Evolutionary conservation across 2,113 vertebrate genomes (phyloP), one percentile per base, ranked within the genome.

Genomic region (Scytalopus superciliaris): DNA sequence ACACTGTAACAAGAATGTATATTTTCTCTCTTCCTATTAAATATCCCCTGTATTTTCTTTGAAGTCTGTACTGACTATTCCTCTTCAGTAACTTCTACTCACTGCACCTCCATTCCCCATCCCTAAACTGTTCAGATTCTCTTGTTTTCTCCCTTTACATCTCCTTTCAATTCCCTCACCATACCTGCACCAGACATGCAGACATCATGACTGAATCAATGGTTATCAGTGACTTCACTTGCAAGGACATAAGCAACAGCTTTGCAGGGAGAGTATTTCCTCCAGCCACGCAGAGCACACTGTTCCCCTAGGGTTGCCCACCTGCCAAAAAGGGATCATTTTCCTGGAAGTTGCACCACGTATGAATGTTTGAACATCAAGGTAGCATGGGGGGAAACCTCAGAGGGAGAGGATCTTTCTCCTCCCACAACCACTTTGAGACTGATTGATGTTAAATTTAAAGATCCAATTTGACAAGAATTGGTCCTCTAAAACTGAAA

Each of bases 381-480:
- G 35, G 22, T 50, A 85, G 22, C 45, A 82, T 5, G 10, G 3
- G 25, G 15, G 15, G 24, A 85, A 72, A 62, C 18, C 21, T 64
- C 31, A 59, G 47, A 89, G 37, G 10, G 12, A 11, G 12, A 35
- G 30, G 23, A 25, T 60, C 23, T 59, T 63, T 67, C 27, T 82
- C 16, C 31, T 75, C 63, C 53, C 37, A 79, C 68, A 88, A 69
- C 6, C 9, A 55, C 28, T 75, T 64, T 49, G 44, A 72, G 57
- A 72, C 13, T 73, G 37, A 74, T 3, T n/a, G 25, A 52, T 25
- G 17, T 83, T 64, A 93, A 94, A 91, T 19, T 7, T 30, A 83
- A 91, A 88, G 24, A 56, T 47, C 33, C 33, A 11, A 55, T 94
- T 89, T 72, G 67, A 77, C 40, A 77, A 94, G 59, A 84, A n/a